These are phyloP conservation scores for Adineta ricciae DNA, from an alignment of 2,888 invertebrate species.

Conservation along the genomic window DNA sequence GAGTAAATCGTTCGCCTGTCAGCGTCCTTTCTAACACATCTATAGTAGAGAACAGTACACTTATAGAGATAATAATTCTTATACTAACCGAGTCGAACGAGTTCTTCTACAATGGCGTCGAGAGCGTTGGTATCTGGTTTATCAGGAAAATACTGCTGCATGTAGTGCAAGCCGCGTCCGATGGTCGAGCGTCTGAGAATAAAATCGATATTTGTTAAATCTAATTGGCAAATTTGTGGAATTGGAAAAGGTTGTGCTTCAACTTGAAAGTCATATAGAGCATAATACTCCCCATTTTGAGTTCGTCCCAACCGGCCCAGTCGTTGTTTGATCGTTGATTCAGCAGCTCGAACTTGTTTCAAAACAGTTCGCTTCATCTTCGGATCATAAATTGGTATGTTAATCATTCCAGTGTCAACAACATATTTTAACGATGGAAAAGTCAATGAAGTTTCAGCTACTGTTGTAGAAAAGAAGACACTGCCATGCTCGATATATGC, in stretches of 20 bases:
- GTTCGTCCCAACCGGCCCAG: not conserved
- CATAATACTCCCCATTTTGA: not conserved
- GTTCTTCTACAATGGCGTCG: not conserved
- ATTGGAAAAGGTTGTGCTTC: not conserved
- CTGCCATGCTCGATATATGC: not conserved
- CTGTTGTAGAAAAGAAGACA: not conserved
- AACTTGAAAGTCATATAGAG: not conserved
- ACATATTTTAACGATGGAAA: not conserved
- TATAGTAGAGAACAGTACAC: no score
- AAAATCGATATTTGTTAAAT: not conserved
- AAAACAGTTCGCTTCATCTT: not conserved
- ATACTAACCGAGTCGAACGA: not conserved
- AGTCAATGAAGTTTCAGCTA: not conserved
- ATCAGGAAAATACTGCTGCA: not conserved
- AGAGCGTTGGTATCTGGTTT: not conserved
- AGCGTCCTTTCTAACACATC: not conserved
- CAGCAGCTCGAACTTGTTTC: not conserved
- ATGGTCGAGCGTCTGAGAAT: not conserved
- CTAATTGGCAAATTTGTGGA: not conserved
- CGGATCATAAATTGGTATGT: not conserved
- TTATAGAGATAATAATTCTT: no score
- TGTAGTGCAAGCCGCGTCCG: not conserved
- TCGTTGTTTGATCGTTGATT: not conserved
- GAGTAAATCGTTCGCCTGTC: not conserved
- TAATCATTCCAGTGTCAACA: not conserved